These are phyloP conservation scores for Esox lucius DNA, from an alignment of 2,797 vertebrate species.

Conservation along the genomic window DNA sequence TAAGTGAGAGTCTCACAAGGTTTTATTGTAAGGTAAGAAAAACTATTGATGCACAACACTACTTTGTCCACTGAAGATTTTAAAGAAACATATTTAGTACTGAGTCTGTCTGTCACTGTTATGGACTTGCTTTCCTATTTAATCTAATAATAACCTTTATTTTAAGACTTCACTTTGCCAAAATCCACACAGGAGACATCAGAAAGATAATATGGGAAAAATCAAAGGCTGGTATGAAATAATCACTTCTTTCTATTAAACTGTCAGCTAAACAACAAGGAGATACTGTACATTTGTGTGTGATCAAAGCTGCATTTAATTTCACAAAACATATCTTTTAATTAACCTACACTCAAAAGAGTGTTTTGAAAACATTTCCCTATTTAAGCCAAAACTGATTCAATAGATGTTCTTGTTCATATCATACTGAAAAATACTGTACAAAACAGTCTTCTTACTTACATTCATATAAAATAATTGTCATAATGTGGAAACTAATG, in stretches of 20 bases:
- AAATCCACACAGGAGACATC: not conserved
- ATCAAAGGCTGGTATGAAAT: conserved; percentile 4
- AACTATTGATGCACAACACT: too few species aligned
- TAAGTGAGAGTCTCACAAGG: too few species aligned
- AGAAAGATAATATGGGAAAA: conserved; percentile 11
- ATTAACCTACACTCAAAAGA: not conserved
- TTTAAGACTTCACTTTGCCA: not conserved
- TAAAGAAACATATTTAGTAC: too few species aligned
- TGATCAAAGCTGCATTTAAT: conserved; percentile 31
- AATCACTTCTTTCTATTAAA: conserved; percentile 11
- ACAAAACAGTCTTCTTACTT: not conserved
- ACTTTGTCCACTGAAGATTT: too few species aligned
- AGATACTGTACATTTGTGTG: conserved; percentile 1
- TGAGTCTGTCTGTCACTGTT: too few species aligned
- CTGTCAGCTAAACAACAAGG: conserved; percentile 13
- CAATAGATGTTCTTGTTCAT: not conserved
- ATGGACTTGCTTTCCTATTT: too few species aligned
- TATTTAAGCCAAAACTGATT: not conserved
- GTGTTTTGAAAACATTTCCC: not conserved
- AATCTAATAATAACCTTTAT: not conserved
- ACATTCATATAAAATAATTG: not conserved
- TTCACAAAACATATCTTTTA: not conserved
- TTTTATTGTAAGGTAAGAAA: too few species aligned
- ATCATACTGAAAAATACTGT: not conserved
- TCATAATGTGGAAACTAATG: not conserved